Percentiles rank a stretch among this genome's conserved stretches.
These are phyloP conservation scores for Asbolus verrucosus DNA, from an alignment of 1,140 invertebrate genomes.

Conservation along the genomic window DNA sequence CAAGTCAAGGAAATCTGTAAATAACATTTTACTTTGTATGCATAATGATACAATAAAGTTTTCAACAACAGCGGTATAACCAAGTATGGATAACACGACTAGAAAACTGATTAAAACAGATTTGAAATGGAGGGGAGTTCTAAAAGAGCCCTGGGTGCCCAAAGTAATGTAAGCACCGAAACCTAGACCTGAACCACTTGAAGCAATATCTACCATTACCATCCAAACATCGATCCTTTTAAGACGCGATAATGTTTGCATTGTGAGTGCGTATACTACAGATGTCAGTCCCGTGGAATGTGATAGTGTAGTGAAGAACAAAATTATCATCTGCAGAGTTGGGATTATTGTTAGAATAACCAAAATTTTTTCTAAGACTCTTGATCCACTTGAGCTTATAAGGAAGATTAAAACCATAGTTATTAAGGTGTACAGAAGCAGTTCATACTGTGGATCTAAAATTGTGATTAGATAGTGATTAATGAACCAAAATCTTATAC, in stretches of 20 bases:
- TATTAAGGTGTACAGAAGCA: not conserved
- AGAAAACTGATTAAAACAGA: slow-evolving; percentile 15
- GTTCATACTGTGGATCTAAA: slow-evolving; percentile 30
- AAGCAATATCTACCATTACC: not conserved
- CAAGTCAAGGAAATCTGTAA: slow-evolving; percentile 4
- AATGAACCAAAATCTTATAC: too few species aligned
- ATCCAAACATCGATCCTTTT: not conserved
- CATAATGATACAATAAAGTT: slow-evolving; percentile 32
- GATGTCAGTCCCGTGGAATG: too few species aligned
- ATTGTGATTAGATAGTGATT: too few species aligned
- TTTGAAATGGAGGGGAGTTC: slow-evolving; percentile 34
- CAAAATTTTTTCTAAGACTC: slow-evolving; percentile 28
- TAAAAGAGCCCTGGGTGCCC: slow-evolving; percentile 14
- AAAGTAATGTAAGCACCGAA: slow-evolving; percentile 28
- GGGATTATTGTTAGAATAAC: not conserved
- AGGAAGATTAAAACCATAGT: slow-evolving; percentile 13
- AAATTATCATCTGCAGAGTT: too few species aligned
- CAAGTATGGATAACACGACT: not conserved
- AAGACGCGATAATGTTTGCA: not conserved
- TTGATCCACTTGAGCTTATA: slow-evolving; percentile 14
- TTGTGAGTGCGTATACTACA: not conserved
- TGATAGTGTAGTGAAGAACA: too few species aligned
- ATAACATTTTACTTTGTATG: slow-evolving; percentile 27
- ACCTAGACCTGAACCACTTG: not conserved
- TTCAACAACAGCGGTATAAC: slow-evolving; percentile 4